These are phyloP conservation scores for Platycheirus rosarum DNA, from an alignment of 2,888 invertebrate genomes.

Conservation along the genomic window DNA sequence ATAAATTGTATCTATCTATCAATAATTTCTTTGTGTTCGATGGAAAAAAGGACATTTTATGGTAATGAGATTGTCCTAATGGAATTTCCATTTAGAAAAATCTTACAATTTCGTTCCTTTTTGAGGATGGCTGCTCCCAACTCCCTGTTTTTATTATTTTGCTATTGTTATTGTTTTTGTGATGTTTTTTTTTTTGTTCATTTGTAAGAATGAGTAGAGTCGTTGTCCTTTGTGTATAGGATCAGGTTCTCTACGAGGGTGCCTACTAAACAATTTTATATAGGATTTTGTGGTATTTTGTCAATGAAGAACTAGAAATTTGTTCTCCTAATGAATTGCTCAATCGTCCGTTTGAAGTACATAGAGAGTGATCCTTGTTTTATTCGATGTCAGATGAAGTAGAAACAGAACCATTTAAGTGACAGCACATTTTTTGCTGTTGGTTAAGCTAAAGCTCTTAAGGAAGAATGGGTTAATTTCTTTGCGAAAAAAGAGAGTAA, in stretches of 20 bases:
- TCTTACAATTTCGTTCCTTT: constrained; percentile 40
- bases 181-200: constrained; percentile 2
- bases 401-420: constrained; percentile 25
- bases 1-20: constrained; percentile 56
- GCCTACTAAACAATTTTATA: constrained; percentile 16
- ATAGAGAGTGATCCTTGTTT: constrained; percentile 29
- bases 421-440: constrained; percentile 18
- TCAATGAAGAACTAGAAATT: constrained; percentile 36
- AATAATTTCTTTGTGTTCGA: constrained; percentile 66
- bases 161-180: constrained; percentile 36
- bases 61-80: constrained; percentile 68
- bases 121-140: constrained; percentile 6
- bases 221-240: constrained; percentile 16
- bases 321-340: constrained; percentile 66
- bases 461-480: too few species aligned
- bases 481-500: not conserved
- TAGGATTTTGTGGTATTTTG: constrained; percentile 64
- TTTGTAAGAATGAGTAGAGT: constrained; percentile 12
- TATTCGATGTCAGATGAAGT: constrained; percentile 35
- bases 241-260: constrained; percentile 37
- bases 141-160: constrained; percentile 7
- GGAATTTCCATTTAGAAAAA: constrained; percentile 70
- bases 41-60: constrained; percentile 71
- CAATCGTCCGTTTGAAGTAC: constrained; percentile 47
- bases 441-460: too few species aligned